Evolutionary conservation across 2,113 vertebrate genomes (phyloP).

Genomic region (Tringa solitaria): DNA sequence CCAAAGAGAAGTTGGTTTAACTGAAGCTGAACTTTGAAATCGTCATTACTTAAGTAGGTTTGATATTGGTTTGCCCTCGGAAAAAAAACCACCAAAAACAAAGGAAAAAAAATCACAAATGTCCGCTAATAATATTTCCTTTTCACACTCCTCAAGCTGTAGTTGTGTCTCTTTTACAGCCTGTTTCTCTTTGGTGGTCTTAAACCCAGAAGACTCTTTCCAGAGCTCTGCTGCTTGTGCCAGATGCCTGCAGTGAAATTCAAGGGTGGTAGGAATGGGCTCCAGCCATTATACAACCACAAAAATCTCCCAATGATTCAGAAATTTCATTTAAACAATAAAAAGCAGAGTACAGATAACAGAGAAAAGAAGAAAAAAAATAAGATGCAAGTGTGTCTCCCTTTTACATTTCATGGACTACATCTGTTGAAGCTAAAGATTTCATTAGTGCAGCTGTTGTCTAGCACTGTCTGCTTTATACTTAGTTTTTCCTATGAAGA

Average conservation of each 20-base stretch:
- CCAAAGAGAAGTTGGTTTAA: background rate
- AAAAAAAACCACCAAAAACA: too few relatives aligned
- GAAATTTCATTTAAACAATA: conserved; percentile 63
- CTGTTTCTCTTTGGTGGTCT: conserved; percentile 63
- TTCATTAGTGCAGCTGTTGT: conserved; percentile 50
- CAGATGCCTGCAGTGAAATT: conserved; percentile 64
- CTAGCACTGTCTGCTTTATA: background rate
- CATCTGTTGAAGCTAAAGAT: conserved; percentile 52
- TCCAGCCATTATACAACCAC: conserved; percentile 53
- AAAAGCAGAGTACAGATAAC: conserved; percentile 52
- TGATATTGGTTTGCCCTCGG: background rate
- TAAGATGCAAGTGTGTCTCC: conserved; percentile 12
- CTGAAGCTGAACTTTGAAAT: background rate
- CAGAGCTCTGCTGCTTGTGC: conserved; percentile 34
- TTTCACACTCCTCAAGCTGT: conserved; percentile 1
- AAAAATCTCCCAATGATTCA: conserved; percentile 63
- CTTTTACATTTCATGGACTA: conserved; percentile 19
- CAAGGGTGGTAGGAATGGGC: conserved; percentile 58
- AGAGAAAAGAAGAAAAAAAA: conserved; percentile 21
- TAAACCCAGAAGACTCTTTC: conserved; percentile 31
- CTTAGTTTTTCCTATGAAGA: conserved; percentile 2
- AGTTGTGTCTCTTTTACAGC: conserved; percentile 34
- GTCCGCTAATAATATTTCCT: conserved; percentile 17
- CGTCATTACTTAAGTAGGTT: background rate
- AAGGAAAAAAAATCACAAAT: background rate